A percentile compares a stretch with the other conserved stretches of the same genome.
These are phyloP conservation scores for Myotis pilosus DNA, from an alignment of 2,797 vertebrate genomes.

Conservation along the genomic window DNA sequence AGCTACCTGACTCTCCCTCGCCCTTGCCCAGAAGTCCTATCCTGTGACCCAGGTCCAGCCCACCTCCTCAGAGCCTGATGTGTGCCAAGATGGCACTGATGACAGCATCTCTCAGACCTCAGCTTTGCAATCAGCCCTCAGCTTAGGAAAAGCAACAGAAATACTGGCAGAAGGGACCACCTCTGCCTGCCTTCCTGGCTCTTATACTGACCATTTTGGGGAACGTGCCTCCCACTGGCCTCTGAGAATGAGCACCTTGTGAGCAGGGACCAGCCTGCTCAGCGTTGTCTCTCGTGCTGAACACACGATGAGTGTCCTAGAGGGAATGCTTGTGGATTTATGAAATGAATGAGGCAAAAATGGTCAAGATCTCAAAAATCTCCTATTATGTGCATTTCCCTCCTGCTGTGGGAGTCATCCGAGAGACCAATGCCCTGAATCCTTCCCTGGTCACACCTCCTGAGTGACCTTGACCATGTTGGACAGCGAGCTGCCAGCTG, in stretches of 20 bases:
- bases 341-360: background rate
- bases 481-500: background rate
- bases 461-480: background rate
- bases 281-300: background rate
- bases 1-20: background rate
- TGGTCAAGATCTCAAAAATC: background rate
- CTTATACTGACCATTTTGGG: no score
- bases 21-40: background rate
- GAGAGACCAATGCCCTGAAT: background rate
- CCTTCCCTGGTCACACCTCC: background rate
- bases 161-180: background rate
- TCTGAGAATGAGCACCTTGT: background rate
- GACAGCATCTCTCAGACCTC: background rate
- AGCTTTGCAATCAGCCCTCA: background rate
- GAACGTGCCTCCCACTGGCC: background rate
- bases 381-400: background rate
- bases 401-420: background rate
- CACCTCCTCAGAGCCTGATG: background rate
- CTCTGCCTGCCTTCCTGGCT: rapidly evolving
- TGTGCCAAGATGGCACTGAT: background rate
- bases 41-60: background rate
- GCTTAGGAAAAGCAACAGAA: background rate
- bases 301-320: rapidly evolving
- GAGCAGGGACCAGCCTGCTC: background rate
- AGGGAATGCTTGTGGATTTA: background rate